phyloP scores from a whole-genome alignment of 2,797 vertebrate species.

The Cuniculus paca region DNA sequence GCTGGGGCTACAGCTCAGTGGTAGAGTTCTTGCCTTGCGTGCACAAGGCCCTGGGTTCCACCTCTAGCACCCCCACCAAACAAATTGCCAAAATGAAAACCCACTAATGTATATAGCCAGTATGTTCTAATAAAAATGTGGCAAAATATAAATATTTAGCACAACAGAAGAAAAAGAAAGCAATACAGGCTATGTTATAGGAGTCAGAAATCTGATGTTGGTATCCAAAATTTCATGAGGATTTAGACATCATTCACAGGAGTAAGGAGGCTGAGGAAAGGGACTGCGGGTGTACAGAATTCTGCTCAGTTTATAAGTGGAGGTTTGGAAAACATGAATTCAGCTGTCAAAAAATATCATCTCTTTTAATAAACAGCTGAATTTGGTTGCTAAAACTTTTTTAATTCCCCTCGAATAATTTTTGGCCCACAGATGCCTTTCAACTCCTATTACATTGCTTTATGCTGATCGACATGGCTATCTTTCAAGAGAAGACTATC shows the following conservation, averaged over 20 bases:
- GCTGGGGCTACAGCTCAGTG: too few species aligned
- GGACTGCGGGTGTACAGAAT: not conserved
- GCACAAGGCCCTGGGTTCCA: too few species aligned
- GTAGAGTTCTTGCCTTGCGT: too few species aligned
- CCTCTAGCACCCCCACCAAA: not conserved
- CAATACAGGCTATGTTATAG: not conserved
- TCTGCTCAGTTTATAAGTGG: not conserved
- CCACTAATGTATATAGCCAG: not conserved
- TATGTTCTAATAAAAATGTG: not conserved
- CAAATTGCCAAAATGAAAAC: not conserved
- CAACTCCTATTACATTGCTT: not conserved
- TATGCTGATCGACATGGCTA: constrained; percentile 59
- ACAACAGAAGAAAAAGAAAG: not conserved
- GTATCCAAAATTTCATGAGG: not conserved
- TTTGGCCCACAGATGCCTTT: constrained; percentile 5
- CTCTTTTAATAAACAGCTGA: constrained; percentile 27
- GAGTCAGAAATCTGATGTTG: not conserved
- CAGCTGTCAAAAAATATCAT: constrained; percentile 30
- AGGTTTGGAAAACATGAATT: not conserved
- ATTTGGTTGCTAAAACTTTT: not conserved
- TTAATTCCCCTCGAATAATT: constrained; percentile 49
- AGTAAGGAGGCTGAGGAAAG: accelerated
- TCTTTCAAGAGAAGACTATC: constrained; percentile 55
- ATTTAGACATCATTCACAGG: not conserved
- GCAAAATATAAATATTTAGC: not conserved